Conservation (phyloP, 2,888 invertebrate genomes). For the Syrphus vitripennis region DNA sequence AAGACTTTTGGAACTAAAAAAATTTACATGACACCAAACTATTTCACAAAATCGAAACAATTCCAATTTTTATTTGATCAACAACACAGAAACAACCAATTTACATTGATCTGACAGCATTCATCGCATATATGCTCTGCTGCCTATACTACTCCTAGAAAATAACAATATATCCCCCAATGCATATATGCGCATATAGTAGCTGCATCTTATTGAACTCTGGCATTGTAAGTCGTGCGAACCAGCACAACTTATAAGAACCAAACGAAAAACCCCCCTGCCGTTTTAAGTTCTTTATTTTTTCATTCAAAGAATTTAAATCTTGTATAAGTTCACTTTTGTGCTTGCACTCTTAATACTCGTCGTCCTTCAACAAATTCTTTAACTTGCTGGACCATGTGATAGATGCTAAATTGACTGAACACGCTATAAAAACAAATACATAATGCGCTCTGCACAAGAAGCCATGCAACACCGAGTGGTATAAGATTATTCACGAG, state of each 20-base stretch:
- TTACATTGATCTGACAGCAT: background rate
- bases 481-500: constrained; percentile 59
- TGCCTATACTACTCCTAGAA: background rate
- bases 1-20: too few relatives aligned
- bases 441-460: constrained; percentile 42
- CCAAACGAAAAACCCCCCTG: constrained; percentile 31
- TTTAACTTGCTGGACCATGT: constrained; percentile 12
- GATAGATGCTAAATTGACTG: constrained; percentile 62
- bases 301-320: constrained; percentile 26
- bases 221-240: constrained; percentile 62
- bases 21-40: background rate
- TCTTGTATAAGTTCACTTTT: background rate
- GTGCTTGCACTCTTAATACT: background rate
- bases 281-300: constrained; percentile 7
- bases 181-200: constrained; percentile 41
- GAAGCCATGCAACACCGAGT: constrained; percentile 53
- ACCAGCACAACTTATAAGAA: constrained; percentile 28
- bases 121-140: background rate
- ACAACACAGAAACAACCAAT: background rate
- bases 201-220: constrained; percentile 66
- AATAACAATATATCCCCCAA: background rate
- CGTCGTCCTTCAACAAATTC: constrained; percentile 46
- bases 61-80: background rate
- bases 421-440: constrained; percentile 41
- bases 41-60: background rate